phyloP scores from a whole-genome alignment of 1,140 invertebrate genomes.

The Nasonia vitripennis region DNA sequence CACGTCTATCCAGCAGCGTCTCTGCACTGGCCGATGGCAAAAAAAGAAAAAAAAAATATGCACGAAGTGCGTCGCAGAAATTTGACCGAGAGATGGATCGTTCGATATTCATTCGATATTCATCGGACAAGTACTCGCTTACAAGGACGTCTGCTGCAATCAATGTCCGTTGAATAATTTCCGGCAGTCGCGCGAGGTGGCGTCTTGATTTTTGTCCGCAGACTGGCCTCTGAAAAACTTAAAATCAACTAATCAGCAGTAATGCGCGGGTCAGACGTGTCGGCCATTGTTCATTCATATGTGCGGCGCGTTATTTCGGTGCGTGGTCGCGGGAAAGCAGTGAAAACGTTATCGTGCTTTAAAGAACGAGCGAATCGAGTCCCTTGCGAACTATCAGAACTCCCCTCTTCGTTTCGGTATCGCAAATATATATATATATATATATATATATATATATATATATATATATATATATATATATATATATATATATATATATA shows the following conservation, averaged over 20 bases:
- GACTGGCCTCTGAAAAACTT: neutral
- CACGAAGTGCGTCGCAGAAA: slow-evolving; percentile 11
- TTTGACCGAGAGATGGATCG: slow-evolving; percentile 21
- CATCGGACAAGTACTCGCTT: slow-evolving; percentile 10
- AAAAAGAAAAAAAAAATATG: neutral
- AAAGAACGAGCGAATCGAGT: neutral
- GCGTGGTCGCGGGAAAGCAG: no score
- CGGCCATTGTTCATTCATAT: neutral
- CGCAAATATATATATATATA: neutral
- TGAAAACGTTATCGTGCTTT: neutral
- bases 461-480: neutral
- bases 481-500: neutral
- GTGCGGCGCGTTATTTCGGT: neutral
- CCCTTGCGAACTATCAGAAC: no score
- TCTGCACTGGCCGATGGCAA: no score
- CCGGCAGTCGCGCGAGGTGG: neutral
- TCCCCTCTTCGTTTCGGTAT: neutral
- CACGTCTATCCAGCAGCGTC: neutral
- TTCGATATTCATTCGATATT: slow-evolving; percentile 23
- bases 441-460: neutral
- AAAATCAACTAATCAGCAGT: neutral
- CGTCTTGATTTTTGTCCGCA: neutral
- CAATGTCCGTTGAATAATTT: neutral
- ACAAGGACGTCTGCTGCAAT: slow-evolving; percentile 15
- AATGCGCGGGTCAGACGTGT: neutral